Evolutionary conservation across 2,888 invertebrate genomes (phyloP), one percentile per base, ranked within the genome.

Genomic region (Apocheima hispidaria): DNA sequence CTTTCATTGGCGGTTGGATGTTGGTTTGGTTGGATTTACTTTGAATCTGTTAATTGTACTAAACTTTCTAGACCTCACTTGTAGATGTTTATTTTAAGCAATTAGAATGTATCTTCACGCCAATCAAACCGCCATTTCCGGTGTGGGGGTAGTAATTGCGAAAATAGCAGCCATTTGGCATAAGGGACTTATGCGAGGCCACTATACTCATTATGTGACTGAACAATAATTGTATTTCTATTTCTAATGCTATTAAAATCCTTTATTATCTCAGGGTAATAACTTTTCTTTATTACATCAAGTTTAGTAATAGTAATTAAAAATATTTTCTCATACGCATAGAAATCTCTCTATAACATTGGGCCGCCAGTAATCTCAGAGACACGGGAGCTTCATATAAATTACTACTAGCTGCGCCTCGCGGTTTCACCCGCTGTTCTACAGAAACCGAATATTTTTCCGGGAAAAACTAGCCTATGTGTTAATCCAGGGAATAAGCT

Each of bases 121-220:
- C 74, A 75, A 77, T 80, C 74, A 79, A 80, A 76, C 68, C 72
- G 35, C 64, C 68, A 76, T 81, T 79, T 79, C 77, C 73, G 59
- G 60, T 68, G 66, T 66, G 66, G 60, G 69, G 10, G 75, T 73
- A 75, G 75, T 73, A 75, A 80, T 78, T 76, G 76, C 71, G 72
- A 78, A 78, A 76, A 75, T 81, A 77, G 78, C 73, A 72, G 71
- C 63, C 66, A 52, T 61, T 52, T 61, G 48, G 20, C 46, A n/a
- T 41, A 33, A 4, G 30, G 40, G 46, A 5, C 44, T 18, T 48
- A 68, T 68, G 69, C 72, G n/a, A n/a, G n/a, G 71, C 66, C 66
- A 72, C 71, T 71, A 82, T 74, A 78, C 62, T 68, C 51, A 75
- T 78, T 77, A 21, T 75, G 79, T 75, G 72, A 66, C 69, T 68